These are phyloP conservation scores for Tauraco hartlaubi DNA, from an alignment of 2,797 vertebrate genomes.

Conservation along the genomic window DNA sequence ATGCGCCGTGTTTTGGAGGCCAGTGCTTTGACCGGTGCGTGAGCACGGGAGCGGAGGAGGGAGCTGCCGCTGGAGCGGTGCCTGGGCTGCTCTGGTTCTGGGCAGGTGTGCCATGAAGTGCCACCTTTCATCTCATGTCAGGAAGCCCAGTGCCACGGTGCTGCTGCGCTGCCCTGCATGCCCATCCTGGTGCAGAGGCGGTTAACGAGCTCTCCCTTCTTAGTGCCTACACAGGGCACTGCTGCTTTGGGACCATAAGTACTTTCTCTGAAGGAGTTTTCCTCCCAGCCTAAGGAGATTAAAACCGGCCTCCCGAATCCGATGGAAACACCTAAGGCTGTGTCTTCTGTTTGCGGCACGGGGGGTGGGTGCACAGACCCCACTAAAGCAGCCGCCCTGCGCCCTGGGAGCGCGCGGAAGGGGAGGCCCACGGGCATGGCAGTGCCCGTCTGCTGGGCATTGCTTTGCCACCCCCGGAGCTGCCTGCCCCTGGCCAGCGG, in stretches of 20 bases:
- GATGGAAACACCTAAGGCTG: neutral
- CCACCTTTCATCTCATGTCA: rapidly evolving
- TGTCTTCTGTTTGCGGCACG: neutral
- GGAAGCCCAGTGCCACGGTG: rapidly evolving
- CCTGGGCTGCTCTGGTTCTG: rapidly evolving
- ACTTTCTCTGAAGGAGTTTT: neutral
- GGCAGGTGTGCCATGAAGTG: rapidly evolving
- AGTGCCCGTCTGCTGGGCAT: neutral
- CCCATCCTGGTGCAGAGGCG: rapidly evolving
- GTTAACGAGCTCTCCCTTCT: neutral
- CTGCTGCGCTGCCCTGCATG: rapidly evolving
- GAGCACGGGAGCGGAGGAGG: rapidly evolving
- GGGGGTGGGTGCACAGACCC: neutral
- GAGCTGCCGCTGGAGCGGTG: rapidly evolving
- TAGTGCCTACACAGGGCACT: rapidly evolving
- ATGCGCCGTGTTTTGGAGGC: rapidly evolving
- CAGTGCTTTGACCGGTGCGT: rapidly evolving
- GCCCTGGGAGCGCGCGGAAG: neutral
- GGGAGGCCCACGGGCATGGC: neutral
- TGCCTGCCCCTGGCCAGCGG: neutral
- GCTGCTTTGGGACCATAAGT: neutral
- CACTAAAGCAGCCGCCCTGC: neutral
- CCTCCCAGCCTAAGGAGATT: neutral
- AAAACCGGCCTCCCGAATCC: neutral
- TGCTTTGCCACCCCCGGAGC: neutral